Evolutionary conservation across 2,113 vertebrate genomes (phyloP), one percentile per base, ranked within the genome.

Genomic region (Microcebus tavaratra): DNA sequence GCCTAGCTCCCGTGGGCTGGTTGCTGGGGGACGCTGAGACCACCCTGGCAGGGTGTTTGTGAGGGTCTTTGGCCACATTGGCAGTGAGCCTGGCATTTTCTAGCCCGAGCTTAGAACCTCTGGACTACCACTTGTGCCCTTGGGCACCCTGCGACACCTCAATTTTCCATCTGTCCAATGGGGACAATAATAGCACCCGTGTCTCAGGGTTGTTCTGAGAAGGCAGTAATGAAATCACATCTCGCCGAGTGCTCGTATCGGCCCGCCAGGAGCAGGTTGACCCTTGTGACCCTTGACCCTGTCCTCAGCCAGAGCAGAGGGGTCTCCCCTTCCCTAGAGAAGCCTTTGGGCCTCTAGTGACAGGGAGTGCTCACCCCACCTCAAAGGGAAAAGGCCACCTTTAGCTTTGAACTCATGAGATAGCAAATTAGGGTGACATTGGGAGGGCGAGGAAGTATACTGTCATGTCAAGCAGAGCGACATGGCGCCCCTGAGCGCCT

Each of bases 371-470:
- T 70, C 34, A 6, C 11, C 4, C 67, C n/a, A 1, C 25, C 55
- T 25, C 50, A 21, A 25, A 63, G 20, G 6, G 7, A 8, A 73
- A 70, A 61, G 15, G 25, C 42, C 45, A 2, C 18, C 63, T 70
- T 65, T 59, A 45, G 20, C 57, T 83, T 68, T 39, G 70, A 94
- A 48, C 45, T 50, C 68, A 18, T 0, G 63, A 63, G 45, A 12
- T 20, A 21, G 53, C 17, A 21, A 89, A 45, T 17, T 6, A 23
- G 29, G 57, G 31, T 0, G 0, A 29, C 7, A 0, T 4, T 25
- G 11, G 63, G n/a, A 59, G 78, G 29, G 55, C 50, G 29, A 68
- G 9, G 7, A 29, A 42, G 39, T 11, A 1, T 1, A 1, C 13
- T 3, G 36, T 34, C 29, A 8, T 8, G 11, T 67, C 50, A 8